These are phyloP conservation scores for Tursiops truncatus DNA, from an alignment of 2,113 vertebrate species.

Conservation along the genomic window DNA sequence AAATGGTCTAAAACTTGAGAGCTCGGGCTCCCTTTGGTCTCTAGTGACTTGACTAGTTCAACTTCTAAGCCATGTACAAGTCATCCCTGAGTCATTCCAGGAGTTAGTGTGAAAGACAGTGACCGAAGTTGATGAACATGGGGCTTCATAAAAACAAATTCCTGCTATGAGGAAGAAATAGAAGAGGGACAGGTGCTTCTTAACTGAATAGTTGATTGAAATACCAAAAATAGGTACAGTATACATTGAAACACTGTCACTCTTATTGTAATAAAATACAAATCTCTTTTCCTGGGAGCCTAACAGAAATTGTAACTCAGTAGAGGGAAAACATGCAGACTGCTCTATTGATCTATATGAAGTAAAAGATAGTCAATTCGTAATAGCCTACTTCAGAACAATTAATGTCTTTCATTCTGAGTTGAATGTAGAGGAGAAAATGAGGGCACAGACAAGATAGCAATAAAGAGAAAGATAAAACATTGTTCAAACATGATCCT, in stretches of 20 bases:
- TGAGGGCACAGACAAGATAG: neutral
- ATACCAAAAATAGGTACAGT: neutral
- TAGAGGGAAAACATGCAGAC: neutral
- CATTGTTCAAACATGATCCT: neutral
- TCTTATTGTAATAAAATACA: constrained; percentile 32
- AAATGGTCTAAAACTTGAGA: neutral
- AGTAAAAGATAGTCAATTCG: constrained; percentile 41
- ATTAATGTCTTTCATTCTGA: constrained; percentile 39
- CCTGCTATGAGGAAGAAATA: neutral
- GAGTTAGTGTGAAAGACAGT: neutral
- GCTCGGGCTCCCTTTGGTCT: neutral
- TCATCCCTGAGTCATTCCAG: neutral
- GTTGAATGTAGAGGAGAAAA: constrained; percentile 8
- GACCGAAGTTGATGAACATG: neutral
- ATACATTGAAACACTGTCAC: neutral
- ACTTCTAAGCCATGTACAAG: neutral
- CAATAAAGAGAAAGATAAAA: constrained; percentile 5
- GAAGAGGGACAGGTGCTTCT: neutral
- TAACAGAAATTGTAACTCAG: constrained; percentile 24
- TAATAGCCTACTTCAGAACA: constrained; percentile 7
- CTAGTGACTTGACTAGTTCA: neutral
- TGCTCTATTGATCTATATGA: constrained; percentile 15
- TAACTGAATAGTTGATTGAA: neutral
- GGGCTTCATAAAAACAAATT: neutral
- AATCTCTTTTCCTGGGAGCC: neutral